Evolutionary conservation across 1,140 invertebrate genomes (phyloP), one percentile per base, ranked within the genome.

Genomic region (Formica exsecta): DNA sequence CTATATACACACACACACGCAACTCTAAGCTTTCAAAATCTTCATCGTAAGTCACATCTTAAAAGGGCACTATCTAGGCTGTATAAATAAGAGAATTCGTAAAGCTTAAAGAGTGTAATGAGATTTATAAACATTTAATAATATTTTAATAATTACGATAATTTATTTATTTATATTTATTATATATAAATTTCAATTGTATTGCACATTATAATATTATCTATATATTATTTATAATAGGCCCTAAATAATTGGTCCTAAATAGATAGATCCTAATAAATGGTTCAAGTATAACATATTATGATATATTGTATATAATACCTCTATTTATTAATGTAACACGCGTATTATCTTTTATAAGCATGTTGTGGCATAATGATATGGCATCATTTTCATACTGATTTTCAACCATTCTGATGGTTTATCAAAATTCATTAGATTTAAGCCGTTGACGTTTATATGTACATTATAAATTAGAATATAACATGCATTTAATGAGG

Each of bases 21-120:
- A 25, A 36, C 38, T 73, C n/a, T 64, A 74, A 75, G 81, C 85
- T 87, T 57, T 32, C 5, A 32, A 25, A 61, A 84, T 71, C 36
- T 22, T 59, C 25, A 6, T 66, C 25, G n/a, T 11, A 71, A 85
- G 85, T 88, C 29, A 3, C 32, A 54, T 70, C 59, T 62, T 38
- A 38, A 57, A 65, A 73, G 41, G 48, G 38, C 38, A n/a, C n/a
- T 32, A 13, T 13, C 1, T 22, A 8, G 1, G 64, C 6, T n/a
- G 41, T 5, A 38, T n/a, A 65, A 22, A 19, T 48, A 62, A 16
- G 22, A 5, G 22, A 13, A 29, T 19, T 41, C 16, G 19, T 41
- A 76, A 76, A 32, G 3, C 11, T 13, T 19, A 25, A 25, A 25
- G 3, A 32, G 29, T 48, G 0, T 29, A 1, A 29, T 41, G 2